Conservation (phyloP, 2,113 vertebrate genomes). For the Phycodurus eques region DNA sequence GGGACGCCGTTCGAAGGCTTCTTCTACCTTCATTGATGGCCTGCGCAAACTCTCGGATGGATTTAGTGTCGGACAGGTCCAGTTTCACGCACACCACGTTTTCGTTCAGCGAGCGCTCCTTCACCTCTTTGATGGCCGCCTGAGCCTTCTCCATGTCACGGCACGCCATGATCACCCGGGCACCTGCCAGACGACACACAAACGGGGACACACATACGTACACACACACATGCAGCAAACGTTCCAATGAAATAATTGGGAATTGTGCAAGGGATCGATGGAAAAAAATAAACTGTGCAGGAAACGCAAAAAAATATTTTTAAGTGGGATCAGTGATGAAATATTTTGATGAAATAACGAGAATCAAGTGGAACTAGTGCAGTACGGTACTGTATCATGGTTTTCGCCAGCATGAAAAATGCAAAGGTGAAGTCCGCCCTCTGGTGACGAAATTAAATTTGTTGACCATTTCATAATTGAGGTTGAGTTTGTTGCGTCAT, state of each 20-base stretch:
- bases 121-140: conserved; percentile 62
- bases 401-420: too few relatives aligned
- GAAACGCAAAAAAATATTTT: too few relatives aligned
- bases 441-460: neutral
- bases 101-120: conserved; percentile 59
- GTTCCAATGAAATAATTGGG: too few relatives aligned
- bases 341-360: too few relatives aligned
- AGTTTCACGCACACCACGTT: conserved; percentile 66
- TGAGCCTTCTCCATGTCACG: conserved; percentile 67
- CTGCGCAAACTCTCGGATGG: conserved; percentile 74
- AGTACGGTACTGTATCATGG: too few relatives aligned
- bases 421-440: neutral
- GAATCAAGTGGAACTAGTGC: neutral
- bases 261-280: too few relatives aligned
- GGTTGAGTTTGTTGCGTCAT: neutral
- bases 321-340: too few relatives aligned
- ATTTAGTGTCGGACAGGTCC: conserved; percentile 72
- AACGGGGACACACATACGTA: too few relatives aligned
- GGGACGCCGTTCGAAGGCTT: neutral
- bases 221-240: too few relatives aligned
- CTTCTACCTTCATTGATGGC: conserved; percentile 66
- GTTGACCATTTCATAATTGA: neutral
- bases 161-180: conserved; percentile 74
- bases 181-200: conserved; percentile 48
- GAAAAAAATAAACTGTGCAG: too few relatives aligned